phyloP scores from a whole-genome alignment of 2,113 vertebrate genomes.

The Typhlomys cinereus region DNA sequence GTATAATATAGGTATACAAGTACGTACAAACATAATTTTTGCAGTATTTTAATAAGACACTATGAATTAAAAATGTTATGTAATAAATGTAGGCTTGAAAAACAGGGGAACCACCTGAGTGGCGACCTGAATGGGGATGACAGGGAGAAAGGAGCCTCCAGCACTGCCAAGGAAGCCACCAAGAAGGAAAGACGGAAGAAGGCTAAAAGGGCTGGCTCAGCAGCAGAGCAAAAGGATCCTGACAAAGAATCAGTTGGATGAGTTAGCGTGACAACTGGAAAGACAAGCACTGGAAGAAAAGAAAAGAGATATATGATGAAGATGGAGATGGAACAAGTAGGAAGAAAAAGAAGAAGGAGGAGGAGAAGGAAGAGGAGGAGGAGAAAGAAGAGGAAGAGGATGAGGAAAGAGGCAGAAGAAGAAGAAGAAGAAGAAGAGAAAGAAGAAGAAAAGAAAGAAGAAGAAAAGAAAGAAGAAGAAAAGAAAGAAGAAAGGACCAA shows the following conservation, averaged over 20 bases:
- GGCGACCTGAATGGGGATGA: constrained; percentile 88
- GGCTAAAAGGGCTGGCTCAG: constrained; percentile 85
- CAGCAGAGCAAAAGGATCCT: constrained; percentile 87
- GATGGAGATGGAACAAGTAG: too few species aligned
- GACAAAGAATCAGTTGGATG: constrained; percentile 87
- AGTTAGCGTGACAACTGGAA: constrained; percentile 91
- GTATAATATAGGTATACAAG: neutral
- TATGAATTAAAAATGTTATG: neutral
- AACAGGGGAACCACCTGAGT: constrained; percentile 85
- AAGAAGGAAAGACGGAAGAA: constrained; percentile 95
- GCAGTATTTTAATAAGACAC: neutral
- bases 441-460: too few species aligned
- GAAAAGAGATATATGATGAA: constrained; percentile 93
- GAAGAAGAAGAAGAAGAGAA: too few species aligned
- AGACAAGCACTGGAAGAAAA: constrained; percentile 93
- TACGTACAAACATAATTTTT: neutral
- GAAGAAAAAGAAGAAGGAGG: too few species aligned
- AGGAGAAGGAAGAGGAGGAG: too few species aligned
- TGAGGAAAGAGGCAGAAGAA: too few species aligned
- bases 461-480: too few species aligned
- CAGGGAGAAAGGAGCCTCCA: constrained; percentile 82
- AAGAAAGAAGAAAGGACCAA: too few species aligned
- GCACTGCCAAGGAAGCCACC: constrained; percentile 85
- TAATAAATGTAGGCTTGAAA: constrained; percentile 6
- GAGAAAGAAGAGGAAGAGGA: too few species aligned